phyloP scores from a whole-genome alignment of 2,888 invertebrate species.

The Papilio gigon region DNA sequence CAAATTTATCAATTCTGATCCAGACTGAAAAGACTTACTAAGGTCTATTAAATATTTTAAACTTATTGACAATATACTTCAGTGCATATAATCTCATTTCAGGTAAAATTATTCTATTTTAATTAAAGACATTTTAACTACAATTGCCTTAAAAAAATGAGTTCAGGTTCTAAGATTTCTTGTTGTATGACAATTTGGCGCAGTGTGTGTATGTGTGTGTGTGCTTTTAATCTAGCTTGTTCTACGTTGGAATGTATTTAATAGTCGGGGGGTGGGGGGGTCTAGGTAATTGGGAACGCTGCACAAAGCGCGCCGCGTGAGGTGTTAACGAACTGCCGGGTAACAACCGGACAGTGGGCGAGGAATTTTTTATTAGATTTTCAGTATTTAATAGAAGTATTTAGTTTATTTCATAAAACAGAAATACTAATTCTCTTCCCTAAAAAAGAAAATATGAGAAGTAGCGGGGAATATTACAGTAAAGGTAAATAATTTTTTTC shows the following conservation, averaged over 20 bases:
- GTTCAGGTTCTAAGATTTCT: background rate
- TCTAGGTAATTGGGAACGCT: slow-evolving; percentile 35
- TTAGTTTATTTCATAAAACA: slow-evolving; percentile 34
- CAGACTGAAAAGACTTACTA: too few relatives aligned
- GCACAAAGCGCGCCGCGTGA: slow-evolving; percentile 27
- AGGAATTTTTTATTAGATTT: slow-evolving; percentile 12
- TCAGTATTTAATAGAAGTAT: background rate
- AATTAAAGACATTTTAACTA: too few relatives aligned
- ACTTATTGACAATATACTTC: too few relatives aligned
- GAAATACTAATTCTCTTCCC: too few relatives aligned
- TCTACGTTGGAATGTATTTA: slow-evolving; percentile 27
- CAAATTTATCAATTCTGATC: too few relatives aligned
- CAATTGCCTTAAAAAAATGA: background rate
- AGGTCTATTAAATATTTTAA: too few relatives aligned
- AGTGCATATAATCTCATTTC: too few relatives aligned
- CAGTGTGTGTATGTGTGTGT: too few relatives aligned
- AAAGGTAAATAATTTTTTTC: too few relatives aligned
- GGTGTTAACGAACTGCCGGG: slow-evolving; percentile 36
- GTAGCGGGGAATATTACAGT: too few relatives aligned
- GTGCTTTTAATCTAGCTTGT: slow-evolving; percentile 13
- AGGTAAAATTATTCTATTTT: too few relatives aligned
- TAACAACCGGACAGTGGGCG: background rate
- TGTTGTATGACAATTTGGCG: background rate
- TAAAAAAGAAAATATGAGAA: too few relatives aligned
- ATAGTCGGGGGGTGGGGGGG: slow-evolving; percentile 31